Evolutionary conservation across 2,888 invertebrate genomes (phyloP).

Genomic region (Plebejus anna): DNA sequence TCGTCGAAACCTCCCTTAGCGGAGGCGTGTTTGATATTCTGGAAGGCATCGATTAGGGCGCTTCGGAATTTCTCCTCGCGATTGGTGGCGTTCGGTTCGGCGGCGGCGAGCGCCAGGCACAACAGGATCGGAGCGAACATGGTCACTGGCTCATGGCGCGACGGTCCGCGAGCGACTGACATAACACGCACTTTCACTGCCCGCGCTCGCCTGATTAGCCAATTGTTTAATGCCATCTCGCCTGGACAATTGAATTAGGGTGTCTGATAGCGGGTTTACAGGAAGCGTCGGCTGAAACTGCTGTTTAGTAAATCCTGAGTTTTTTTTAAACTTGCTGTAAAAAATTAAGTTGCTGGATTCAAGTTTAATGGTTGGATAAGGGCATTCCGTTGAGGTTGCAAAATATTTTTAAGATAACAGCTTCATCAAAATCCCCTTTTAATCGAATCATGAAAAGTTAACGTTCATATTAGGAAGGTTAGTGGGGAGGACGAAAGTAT

Average conservation of each 20-base stretch:
- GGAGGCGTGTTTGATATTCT: conserved; percentile 68
- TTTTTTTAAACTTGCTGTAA: neutral
- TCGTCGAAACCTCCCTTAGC: conserved; percentile 64
- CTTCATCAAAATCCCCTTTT: too few relatives aligned
- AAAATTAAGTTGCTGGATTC: neutral
- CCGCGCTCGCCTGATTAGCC: conserved; percentile 69
- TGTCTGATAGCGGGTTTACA: neutral
- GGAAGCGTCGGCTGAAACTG: neutral
- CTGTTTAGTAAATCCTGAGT: neutral
- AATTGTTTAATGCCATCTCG: conserved; percentile 30
- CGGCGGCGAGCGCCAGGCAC: conserved; percentile 55
- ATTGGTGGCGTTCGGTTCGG: conserved; percentile 46
- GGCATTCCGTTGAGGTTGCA: too few relatives aligned
- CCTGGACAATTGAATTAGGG: conserved; percentile 5
- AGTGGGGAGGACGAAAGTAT: neutral
- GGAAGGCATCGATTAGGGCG: conserved; percentile 71
- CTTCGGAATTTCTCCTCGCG: conserved; percentile 69
- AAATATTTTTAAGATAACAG: too few relatives aligned
- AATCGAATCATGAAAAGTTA: too few relatives aligned
- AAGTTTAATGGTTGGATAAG: too few relatives aligned
- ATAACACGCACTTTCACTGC: conserved; percentile 40
- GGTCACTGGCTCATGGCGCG: conserved; percentile 36
- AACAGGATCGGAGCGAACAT: conserved; percentile 57
- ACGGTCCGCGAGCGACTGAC: conserved; percentile 13
- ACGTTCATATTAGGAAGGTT: too few relatives aligned